Base-by-base conservation (phyloP, 2,113 vertebrate genomes). In the Campylomormyrus numenius region DNA sequence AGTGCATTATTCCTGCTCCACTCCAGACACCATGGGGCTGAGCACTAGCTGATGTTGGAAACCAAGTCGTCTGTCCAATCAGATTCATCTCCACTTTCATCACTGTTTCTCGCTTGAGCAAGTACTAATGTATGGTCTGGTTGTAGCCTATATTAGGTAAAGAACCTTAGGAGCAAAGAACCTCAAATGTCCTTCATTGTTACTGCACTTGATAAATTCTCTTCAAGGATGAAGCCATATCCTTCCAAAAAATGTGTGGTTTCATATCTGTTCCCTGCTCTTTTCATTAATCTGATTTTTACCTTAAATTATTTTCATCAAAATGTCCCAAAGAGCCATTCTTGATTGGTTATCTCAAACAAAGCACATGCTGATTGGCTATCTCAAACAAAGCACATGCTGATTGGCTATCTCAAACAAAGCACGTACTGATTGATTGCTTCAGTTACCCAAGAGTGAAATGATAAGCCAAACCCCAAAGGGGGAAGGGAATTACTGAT, bases 31-130 rank as follows among this genome's bases (percentile, higher is more conserved):
- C 66, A 87, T 83, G 52, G 24, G 24, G 45, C 46, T 31, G 46
- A 27, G 85, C 80, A 91, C 85, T 90, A 90, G 88, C 88, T 88
- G 66, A 48, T 58, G 90, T 74, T 89, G 58, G 46, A 77, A 62
- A 74, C 13, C 48, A 17, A 48, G 88, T 90, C 45, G 86, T 87
- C 89, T 91, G 91, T 90, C 89, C 85, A 88, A 87, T 88, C 56
- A 21, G 56, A 48, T 91, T 91, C 39, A 90, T 85, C 83, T 84
- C 5, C 3, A 6, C 89, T 90, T 48, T 85, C 50, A 77, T 92
- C 21, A 24, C 80, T 91, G 92, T 42, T 85, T 88, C 66, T 27
- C 86, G 85, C 88, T 66, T 88, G 88, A 84, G 53, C 87, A 48
- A 35, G 19, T 88, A 17, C 70, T 89, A 87, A 91, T 87, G n/a